Conservation (phyloP, 2,797 vertebrate species). For the Cyclura pinguis region DNA sequence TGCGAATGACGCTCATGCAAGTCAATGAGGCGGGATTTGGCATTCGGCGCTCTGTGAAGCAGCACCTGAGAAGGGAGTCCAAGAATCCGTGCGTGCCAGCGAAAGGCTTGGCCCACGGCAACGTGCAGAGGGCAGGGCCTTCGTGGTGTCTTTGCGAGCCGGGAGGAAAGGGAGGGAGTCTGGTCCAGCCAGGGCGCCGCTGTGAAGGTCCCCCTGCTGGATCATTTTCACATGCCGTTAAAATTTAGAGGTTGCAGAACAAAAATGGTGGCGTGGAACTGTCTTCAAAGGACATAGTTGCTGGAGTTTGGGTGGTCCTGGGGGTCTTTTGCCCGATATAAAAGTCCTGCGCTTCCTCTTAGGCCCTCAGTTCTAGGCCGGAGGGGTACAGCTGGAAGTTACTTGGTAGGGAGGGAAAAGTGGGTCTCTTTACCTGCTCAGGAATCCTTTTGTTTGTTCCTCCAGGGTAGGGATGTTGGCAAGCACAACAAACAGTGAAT, state of each 20-base stretch:
- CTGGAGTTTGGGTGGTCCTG: too few species aligned
- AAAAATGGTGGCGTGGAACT: not conserved
- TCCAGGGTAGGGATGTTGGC: not conserved
- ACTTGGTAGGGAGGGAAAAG: not conserved
- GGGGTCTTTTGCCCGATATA: not conserved
- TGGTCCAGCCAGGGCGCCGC: not conserved
- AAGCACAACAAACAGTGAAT: too few species aligned
- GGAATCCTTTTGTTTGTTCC: not conserved
- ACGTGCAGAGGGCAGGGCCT: too few species aligned
- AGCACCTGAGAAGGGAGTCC: conserved; percentile 18
- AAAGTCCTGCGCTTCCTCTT: not conserved
- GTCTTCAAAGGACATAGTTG: too few species aligned
- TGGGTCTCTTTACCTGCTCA: not conserved
- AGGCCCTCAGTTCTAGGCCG: not conserved
- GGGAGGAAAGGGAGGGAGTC: not conserved
- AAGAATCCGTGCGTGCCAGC: not conserved
- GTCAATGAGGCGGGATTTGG: conserved; percentile 29
- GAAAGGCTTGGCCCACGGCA: not conserved
- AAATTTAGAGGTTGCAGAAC: not conserved
- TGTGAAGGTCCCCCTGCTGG: not conserved
- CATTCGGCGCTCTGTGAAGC: conserved; percentile 27
- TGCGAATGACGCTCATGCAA: conserved; percentile 32
- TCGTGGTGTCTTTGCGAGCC: not conserved
- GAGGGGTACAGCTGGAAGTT: not conserved
- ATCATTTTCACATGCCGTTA: not conserved